These are phyloP conservation scores for Odontomyia ornata DNA, from an alignment of 2,888 invertebrate species.

Conservation along the genomic window DNA sequence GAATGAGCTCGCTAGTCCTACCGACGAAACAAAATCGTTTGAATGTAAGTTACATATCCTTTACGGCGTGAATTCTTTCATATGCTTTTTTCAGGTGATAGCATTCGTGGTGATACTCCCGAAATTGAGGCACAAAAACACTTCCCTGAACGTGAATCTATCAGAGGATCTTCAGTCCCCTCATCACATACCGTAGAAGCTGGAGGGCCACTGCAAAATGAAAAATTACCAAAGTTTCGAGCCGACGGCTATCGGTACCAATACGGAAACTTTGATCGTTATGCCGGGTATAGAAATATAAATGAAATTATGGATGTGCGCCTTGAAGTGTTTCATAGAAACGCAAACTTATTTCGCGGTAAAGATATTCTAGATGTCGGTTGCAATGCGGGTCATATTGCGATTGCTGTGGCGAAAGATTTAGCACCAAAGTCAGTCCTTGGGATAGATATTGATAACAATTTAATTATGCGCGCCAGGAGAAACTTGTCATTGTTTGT, in stretches of 20 bases:
- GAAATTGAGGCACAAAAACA: constrained; percentile 53
- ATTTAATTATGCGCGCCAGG: constrained; percentile 73
- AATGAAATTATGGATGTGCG: constrained; percentile 84
- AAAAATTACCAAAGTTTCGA: constrained; percentile 68
- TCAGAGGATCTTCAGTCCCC: neutral
- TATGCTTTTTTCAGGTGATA: constrained; percentile 54
- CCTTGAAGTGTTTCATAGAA: constrained; percentile 80
- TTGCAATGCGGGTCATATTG: constrained; percentile 96
- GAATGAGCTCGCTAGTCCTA: constrained; percentile 63
- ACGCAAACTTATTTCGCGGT: constrained; percentile 83
- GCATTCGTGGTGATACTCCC: constrained; percentile 59
- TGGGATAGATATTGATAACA: constrained; percentile 94
- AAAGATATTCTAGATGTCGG: constrained; percentile 97
- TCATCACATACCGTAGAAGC: neutral
- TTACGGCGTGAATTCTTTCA: neutral
- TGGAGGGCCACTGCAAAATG: constrained; percentile 46
- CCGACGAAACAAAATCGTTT: constrained; percentile 61
- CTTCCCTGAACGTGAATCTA: neutral
- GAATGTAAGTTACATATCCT: constrained; percentile 54
- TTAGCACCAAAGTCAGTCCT: constrained; percentile 85
- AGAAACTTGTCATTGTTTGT: constrained; percentile 62
- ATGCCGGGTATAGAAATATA: constrained; percentile 93
- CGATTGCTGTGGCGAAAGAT: constrained; percentile 87
- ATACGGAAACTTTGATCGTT: constrained; percentile 96
- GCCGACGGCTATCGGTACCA: constrained; percentile 83